Conservation (phyloP, 1,140 invertebrate species). For the Psix sp. region DNA sequence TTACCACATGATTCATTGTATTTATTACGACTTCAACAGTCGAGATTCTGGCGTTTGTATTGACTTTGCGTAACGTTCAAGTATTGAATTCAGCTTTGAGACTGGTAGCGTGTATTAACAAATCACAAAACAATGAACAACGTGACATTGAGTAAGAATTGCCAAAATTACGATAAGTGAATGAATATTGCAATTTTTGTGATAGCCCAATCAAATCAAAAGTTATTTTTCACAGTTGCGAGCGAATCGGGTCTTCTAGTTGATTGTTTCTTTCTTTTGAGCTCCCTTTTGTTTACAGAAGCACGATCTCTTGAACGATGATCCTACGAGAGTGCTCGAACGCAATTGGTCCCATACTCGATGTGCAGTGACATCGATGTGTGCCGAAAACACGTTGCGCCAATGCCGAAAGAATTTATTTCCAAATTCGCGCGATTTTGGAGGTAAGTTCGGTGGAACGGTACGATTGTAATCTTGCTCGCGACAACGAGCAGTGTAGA, state of each 20-base stretch:
- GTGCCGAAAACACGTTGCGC: slow-evolving; percentile 22
- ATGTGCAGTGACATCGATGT: slow-evolving; percentile 40
- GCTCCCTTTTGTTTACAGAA: slow-evolving; percentile 21
- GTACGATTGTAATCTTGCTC: slow-evolving; percentile 39
- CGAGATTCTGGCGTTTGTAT: too few species aligned
- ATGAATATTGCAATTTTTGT: slow-evolving; percentile 30
- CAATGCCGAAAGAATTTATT: slow-evolving; percentile 38
- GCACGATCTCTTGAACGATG: neutral
- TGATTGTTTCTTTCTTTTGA: slow-evolving; percentile 15
- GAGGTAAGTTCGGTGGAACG: slow-evolving; percentile 35
- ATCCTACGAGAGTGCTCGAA: slow-evolving; percentile 8
- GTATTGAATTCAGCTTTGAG: slow-evolving; percentile 22
- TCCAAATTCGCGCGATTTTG: slow-evolving; percentile 43
- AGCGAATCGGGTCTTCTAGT: too few species aligned
- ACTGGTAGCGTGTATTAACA: slow-evolving; percentile 19
- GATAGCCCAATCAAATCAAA: slow-evolving; percentile 29
- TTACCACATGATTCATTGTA: too few species aligned
- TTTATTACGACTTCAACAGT: too few species aligned
- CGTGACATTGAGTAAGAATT: slow-evolving; percentile 11
- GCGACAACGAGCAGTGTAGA: slow-evolving; percentile 33
- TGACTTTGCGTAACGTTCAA: too few species aligned
- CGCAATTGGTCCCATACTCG: slow-evolving; percentile 34
- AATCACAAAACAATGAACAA: neutral
- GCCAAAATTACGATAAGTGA: slow-evolving; percentile 41
- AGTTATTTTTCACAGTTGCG: slow-evolving; percentile 14